Evolutionary conservation across 2,113 vertebrate species (phyloP).

Genomic region (Colistium nudipinnis): DNA sequence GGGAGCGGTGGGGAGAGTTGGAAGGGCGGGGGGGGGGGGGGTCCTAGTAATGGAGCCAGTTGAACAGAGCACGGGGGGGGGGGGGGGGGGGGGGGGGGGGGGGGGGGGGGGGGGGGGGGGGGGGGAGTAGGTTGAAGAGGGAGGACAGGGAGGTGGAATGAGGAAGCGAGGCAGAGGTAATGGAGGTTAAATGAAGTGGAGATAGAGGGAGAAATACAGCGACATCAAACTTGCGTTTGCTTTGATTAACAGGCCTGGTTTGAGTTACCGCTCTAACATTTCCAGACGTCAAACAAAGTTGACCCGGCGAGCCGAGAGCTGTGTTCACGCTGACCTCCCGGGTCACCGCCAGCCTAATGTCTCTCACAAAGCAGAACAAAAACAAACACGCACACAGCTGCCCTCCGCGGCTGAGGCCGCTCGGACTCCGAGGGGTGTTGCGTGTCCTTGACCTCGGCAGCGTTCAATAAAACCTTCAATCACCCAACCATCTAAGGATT

Average conservation of each 20-base stretch:
- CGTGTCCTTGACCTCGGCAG: conserved; percentile 38
- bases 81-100: conserved; percentile 10
- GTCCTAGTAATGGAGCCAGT: conserved; percentile 66
- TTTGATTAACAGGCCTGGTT: conserved; percentile 72
- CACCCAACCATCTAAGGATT: too few species aligned
- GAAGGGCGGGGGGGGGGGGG: conserved; percentile 4
- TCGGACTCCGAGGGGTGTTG: conserved; percentile 37
- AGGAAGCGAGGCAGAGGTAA: conserved; percentile 68
- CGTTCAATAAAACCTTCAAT: conserved; percentile 51
- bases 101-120: too few species aligned
- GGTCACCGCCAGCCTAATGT: conserved; percentile 70
- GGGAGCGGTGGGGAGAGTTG: conserved; percentile 49
- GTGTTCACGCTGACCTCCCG: conserved; percentile 65
- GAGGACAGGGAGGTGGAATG: conserved; percentile 65
- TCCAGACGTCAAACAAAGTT: conserved; percentile 76
- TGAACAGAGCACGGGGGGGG: conserved; percentile 60
- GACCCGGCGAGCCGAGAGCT: conserved; percentile 64
- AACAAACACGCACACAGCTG: conserved; percentile 58
- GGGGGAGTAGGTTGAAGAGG: conserved; percentile 31
- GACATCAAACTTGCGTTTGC: conserved; percentile 71
- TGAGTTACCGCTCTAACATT: conserved; percentile 72
- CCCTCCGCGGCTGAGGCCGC: conserved; percentile 19
- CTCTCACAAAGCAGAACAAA: conserved; percentile 68
- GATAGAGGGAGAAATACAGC: conserved; percentile 66
- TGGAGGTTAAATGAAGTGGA: conserved; percentile 71